Evolutionary conservation across 2,113 vertebrate species (phyloP).

Genomic region (Campylorhamphus procurvoides): DNA sequence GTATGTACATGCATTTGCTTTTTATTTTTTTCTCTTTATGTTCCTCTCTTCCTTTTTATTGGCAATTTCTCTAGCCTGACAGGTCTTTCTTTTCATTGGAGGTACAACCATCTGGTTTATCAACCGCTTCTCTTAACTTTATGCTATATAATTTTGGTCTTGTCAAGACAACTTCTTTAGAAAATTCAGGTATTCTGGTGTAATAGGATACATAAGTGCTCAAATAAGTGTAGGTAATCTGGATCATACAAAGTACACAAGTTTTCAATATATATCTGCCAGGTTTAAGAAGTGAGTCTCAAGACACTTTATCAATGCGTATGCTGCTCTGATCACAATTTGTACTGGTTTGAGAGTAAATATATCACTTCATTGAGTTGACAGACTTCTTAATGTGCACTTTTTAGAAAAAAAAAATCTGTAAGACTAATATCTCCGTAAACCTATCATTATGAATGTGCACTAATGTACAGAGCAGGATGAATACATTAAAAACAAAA

Average conservation of each 20-base stretch:
- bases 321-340: not conserved
- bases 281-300: not conserved
- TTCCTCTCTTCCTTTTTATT: too few relatives aligned
- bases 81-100: not conserved
- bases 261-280: not conserved
- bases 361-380: not conserved
- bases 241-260: not conserved
- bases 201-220: not conserved
- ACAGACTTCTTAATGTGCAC: not conserved
- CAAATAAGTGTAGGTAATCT: not conserved
- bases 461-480: not conserved
- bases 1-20: not conserved
- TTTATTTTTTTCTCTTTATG: not conserved
- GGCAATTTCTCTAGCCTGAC: not conserved
- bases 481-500: not conserved
- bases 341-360: not conserved
- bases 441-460: not conserved
- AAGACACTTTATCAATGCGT: not conserved
- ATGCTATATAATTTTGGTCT: not conserved
- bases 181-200: not conserved
- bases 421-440: not conserved
- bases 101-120: accelerated
- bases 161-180: not conserved
- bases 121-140: not conserved
- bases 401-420: not conserved